Conservation (phyloP, 2,888 invertebrate species). For the Julus scanicus region DNA sequence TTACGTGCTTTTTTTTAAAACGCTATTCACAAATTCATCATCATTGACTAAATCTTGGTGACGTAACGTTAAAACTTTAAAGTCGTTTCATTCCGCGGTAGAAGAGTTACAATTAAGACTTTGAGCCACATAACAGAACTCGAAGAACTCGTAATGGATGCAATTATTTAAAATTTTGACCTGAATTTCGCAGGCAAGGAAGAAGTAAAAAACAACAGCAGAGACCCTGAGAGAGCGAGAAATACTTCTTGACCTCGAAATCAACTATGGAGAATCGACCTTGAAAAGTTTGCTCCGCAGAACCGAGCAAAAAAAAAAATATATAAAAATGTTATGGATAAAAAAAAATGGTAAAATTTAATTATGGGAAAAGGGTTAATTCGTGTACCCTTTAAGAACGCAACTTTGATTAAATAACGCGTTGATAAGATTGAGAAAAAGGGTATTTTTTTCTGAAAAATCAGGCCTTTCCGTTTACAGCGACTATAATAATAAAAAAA, state of each 20-base stretch:
- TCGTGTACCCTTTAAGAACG: constrained; percentile 9
- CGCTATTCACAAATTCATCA: not conserved
- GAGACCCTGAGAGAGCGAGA: constrained; percentile 33
- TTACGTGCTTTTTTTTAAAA: not conserved
- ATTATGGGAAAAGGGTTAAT: constrained; percentile 23
- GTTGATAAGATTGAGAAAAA: not conserved
- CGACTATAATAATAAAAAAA: no score
- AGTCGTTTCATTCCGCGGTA: not conserved
- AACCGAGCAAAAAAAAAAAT: not conserved
- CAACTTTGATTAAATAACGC: constrained; percentile 7
- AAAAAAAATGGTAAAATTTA: not conserved
- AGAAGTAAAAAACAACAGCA: not conserved
- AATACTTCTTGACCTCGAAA: constrained; percentile 33
- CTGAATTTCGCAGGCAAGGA: constrained; percentile 9
- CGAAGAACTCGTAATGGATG: not conserved
- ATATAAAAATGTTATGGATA: not conserved
- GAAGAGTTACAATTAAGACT: not conserved
- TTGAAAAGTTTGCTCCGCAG: constrained; percentile 14
- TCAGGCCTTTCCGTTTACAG: not conserved
- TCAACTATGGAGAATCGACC: not conserved
- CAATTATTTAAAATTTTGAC: constrained; percentile 33
- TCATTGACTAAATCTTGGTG: not conserved
- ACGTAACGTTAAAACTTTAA: not conserved
- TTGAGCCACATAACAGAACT: not conserved
- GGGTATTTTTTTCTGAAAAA: not conserved